A percentile compares a stretch with the other conserved stretches of the same genome.
Conservation (phyloP, 1,140 invertebrate species). For the Marisa cornuarietis region DNA sequence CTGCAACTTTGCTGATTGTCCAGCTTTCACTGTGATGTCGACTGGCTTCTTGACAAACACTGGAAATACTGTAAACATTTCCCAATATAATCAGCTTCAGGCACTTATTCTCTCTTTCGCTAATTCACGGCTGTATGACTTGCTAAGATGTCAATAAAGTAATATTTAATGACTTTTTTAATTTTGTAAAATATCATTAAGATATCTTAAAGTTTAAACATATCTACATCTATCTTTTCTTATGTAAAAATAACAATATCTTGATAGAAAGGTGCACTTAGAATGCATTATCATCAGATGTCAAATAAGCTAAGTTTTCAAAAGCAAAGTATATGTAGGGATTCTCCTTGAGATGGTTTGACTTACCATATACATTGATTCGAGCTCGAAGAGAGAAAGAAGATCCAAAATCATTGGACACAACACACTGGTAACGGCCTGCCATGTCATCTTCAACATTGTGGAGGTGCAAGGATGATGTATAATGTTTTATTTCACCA, state of each 20-base stretch:
- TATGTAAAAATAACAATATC: no score
- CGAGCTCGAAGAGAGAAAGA: slow-evolving; percentile 88
- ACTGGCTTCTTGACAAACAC: slow-evolving; percentile 85
- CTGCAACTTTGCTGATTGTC: slow-evolving; percentile 86
- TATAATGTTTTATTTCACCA: slow-evolving; percentile 60
- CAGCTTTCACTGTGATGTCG: slow-evolving; percentile 85
- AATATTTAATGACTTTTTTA: no score
- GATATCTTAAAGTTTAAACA: no score
- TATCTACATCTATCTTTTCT: no score
- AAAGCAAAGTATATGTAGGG: no score
- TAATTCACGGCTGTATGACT: background rate
- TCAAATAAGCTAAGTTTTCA: no score
- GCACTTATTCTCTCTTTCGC: background rate
- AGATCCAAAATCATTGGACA: slow-evolving; percentile 87
- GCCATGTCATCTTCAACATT: slow-evolving; percentile 81
- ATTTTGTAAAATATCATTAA: no score
- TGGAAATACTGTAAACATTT: slow-evolving; percentile 78
- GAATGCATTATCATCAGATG: no score
- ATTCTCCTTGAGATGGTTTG: background rate
- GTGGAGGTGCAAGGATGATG: slow-evolving; percentile 76
- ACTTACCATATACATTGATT: slow-evolving; percentile 81
- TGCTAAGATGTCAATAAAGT: no score
- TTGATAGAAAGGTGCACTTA: no score
- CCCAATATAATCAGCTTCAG: slow-evolving; percentile 26
- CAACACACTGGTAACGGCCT: slow-evolving; percentile 92